Percentiles rank a stretch among this genome's conserved stretches.
Conservation (phyloP, 2,113 vertebrate genomes). For the Saimiri boliviensis region DNA sequence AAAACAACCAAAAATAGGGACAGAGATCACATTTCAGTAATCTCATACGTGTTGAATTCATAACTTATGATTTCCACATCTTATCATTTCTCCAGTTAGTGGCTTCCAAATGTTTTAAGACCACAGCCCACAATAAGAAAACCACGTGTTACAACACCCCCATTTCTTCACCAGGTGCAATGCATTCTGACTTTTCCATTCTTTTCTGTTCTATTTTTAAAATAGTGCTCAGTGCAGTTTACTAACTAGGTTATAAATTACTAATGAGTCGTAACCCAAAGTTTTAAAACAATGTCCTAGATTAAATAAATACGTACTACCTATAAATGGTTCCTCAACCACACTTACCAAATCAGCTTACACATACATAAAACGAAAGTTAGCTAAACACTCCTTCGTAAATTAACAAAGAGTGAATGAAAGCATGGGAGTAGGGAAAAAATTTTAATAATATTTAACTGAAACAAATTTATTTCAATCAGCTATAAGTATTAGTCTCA, state of each 20-base stretch:
- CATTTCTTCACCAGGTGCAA: not conserved
- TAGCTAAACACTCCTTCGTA: not conserved
- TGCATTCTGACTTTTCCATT: not conserved
- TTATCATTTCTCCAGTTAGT: not conserved
- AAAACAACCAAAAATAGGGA: not conserved
- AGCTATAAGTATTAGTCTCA: slow-evolving; percentile 7
- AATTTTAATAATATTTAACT: not conserved
- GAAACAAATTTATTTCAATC: slow-evolving; percentile 16
- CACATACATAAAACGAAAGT: not conserved
- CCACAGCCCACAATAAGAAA: not conserved
- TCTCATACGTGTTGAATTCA: not conserved
- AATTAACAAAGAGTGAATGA: not conserved
- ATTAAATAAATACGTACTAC: not conserved
- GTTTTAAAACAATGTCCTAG: not conserved
- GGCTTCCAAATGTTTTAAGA: not conserved
- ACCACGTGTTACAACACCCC: not conserved
- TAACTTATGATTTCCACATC: not conserved
- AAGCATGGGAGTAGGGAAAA: not conserved
- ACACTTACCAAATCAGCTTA: not conserved
- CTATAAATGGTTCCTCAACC: not conserved
- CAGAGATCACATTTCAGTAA: not conserved
- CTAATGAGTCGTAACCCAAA: not conserved
- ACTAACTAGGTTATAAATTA: not conserved
- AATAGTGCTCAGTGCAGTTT: not conserved
- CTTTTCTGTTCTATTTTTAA: not conserved